Conservation (phyloP, 2,797 vertebrate species). For the Lacerta bilineata region DNA sequence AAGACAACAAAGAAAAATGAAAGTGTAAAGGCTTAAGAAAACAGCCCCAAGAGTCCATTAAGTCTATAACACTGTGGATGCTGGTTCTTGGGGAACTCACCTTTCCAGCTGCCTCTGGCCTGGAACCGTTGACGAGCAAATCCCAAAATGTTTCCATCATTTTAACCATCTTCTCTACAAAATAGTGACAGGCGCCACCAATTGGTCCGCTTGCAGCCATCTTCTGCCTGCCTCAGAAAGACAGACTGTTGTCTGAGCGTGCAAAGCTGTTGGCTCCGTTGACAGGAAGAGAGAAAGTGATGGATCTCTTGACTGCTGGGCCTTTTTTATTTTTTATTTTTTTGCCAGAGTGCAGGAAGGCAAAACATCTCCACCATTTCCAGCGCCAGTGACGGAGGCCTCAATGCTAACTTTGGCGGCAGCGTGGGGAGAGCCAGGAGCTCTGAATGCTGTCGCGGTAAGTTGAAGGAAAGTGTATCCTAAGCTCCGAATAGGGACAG, state of each 20-base stretch:
- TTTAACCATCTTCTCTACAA: neutral
- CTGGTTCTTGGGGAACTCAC: too few species aligned
- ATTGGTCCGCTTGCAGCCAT: neutral
- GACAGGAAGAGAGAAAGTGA: constrained; percentile 31
- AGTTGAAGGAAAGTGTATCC: too few species aligned
- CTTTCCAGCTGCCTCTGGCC: neutral
- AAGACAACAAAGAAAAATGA: neutral
- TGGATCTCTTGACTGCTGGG: neutral
- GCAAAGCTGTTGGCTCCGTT: neutral
- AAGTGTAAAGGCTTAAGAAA: neutral
- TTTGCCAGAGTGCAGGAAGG: constrained; percentile 54
- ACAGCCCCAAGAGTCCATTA: too few species aligned
- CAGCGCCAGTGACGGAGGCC: neutral
- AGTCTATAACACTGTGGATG: too few species aligned
- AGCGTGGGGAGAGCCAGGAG: neutral
- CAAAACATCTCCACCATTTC: neutral
- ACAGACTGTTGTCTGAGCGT: neutral
- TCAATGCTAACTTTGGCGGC: neutral
- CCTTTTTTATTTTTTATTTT: constrained; percentile 27
- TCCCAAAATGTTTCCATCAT: neutral
- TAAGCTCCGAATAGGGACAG: too few species aligned
- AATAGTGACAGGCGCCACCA: constrained; percentile 7
- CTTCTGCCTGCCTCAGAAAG: constrained; percentile 17
- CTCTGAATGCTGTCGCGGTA: neutral
- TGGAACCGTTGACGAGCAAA: too few species aligned